Percentiles rank a stretch among this genome's conserved stretches.
phyloP scores from a whole-genome alignment of 2,113 vertebrate species.

The Anguilla japonica region DNA sequence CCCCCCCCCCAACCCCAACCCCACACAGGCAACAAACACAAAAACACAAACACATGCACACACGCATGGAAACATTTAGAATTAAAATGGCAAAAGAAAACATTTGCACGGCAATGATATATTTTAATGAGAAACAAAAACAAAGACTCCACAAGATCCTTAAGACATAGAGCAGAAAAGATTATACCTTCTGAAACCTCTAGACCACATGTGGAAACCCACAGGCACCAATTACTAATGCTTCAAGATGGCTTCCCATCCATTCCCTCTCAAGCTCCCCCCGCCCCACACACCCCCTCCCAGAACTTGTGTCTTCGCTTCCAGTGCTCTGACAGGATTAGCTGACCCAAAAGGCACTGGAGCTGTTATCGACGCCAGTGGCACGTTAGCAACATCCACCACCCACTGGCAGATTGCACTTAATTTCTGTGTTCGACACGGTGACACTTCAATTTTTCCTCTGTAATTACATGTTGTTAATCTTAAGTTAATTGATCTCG shows the following conservation, averaged over 20 bases:
- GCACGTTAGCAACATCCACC: slow-evolving; percentile 15
- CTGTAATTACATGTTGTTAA: slow-evolving; percentile 70
- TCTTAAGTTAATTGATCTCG: slow-evolving; percentile 60
- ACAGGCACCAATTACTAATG: background rate
- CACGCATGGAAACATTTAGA: background rate
- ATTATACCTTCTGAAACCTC: background rate
- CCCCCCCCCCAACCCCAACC: no score
- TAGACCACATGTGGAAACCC: background rate
- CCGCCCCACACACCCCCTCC: background rate
- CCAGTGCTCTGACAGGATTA: slow-evolving; percentile 10
- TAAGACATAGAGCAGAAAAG: background rate
- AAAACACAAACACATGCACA: background rate
- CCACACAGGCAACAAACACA: background rate
- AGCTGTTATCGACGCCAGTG: slow-evolving; percentile 15
- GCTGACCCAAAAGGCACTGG: background rate
- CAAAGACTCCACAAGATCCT: background rate
- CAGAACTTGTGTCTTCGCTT: background rate
- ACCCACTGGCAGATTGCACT: slow-evolving; percentile 53
- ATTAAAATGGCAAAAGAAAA: background rate
- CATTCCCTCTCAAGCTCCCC: background rate
- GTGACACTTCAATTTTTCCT: slow-evolving; percentile 63
- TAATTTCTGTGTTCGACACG: slow-evolving; percentile 63
- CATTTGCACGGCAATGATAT: background rate
- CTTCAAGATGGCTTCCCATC: background rate
- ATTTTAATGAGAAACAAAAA: no score